Evolutionary conservation across 2,113 vertebrate genomes (phyloP).

Genomic region (Junco hyemalis): DNA sequence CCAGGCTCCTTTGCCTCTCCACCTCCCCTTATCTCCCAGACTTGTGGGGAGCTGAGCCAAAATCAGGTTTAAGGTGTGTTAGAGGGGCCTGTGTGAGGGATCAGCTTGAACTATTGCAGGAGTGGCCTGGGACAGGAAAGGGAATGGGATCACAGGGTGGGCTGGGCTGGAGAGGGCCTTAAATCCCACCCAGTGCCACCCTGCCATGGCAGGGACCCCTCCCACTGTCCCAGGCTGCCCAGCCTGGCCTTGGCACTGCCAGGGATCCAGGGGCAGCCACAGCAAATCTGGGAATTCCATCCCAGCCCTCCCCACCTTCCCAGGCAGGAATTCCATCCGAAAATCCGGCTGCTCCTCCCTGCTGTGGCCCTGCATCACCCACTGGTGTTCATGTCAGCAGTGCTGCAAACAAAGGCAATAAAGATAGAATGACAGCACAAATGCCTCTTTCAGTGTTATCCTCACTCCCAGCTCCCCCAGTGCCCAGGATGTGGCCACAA

Average conservation of each 20-base stretch:
- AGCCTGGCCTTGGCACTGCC: neutral
- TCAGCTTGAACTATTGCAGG: neutral
- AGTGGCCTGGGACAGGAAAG: neutral
- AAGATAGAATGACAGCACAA: neutral
- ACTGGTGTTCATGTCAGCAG: fast-evolving
- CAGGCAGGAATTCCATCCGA: neutral
- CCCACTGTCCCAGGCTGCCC: fast-evolving
- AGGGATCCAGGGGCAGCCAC: neutral
- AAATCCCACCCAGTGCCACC: fast-evolving
- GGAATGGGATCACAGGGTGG: neutral
- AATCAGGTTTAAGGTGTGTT: neutral
- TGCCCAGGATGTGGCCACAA: neutral
- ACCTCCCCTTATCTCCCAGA: neutral
- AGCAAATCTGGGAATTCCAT: neutral
- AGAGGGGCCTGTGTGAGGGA: neutral
- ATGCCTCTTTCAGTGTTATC: neutral
- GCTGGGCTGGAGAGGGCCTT: neutral
- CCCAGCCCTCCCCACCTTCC: fast-evolving
- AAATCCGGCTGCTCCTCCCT: fast-evolving
- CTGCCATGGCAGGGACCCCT: neutral
- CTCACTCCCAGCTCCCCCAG: neutral
- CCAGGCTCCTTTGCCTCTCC: neutral
- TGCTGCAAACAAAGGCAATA: neutral
- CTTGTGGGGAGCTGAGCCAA: neutral
- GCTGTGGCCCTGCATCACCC: fast-evolving